A percentile compares a stretch with the other conserved stretches of the same genome.
phyloP scores from a whole-genome alignment of 2,113 vertebrate genomes.

The Astur gentilis region DNA sequence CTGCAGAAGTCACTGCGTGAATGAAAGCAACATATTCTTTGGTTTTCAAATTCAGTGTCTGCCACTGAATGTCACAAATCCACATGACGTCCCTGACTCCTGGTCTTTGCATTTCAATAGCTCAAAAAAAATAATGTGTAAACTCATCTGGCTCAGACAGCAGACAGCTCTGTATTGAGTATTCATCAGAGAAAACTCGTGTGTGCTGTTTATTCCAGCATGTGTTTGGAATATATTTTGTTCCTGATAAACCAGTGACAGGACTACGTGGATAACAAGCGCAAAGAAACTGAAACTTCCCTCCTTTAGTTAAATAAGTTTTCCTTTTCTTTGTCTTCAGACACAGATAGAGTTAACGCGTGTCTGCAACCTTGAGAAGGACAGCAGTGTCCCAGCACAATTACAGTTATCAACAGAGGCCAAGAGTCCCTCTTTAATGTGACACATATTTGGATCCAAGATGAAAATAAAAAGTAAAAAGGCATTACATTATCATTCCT shows the following conservation, averaged over 20 bases:
- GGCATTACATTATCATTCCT: not conserved
- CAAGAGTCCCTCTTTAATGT: not conserved
- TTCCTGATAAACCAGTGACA: constrained; percentile 26
- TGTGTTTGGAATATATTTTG: constrained; percentile 24
- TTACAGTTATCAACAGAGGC: not conserved
- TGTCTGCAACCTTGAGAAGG: not conserved
- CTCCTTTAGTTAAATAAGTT: not conserved
- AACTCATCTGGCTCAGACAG: not conserved
- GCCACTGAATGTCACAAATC: not conserved
- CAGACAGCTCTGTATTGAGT: constrained; percentile 8
- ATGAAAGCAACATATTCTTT: not conserved
- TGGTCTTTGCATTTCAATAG: not conserved
- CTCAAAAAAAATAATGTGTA: not conserved
- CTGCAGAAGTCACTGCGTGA: not conserved
- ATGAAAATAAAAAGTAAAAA: not conserved
- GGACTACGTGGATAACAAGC: not conserved
- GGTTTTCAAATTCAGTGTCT: not conserved
- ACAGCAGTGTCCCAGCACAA: not conserved
- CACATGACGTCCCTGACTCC: not conserved
- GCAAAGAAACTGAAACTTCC: not conserved
- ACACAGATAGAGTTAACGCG: not conserved
- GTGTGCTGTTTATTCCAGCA: not conserved
- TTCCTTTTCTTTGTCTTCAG: not conserved
- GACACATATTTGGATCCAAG: not conserved
- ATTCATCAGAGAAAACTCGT: not conserved